Evolutionary conservation across 2,113 vertebrate species (phyloP).

Genomic region (Siphamia tubifer): DNA sequence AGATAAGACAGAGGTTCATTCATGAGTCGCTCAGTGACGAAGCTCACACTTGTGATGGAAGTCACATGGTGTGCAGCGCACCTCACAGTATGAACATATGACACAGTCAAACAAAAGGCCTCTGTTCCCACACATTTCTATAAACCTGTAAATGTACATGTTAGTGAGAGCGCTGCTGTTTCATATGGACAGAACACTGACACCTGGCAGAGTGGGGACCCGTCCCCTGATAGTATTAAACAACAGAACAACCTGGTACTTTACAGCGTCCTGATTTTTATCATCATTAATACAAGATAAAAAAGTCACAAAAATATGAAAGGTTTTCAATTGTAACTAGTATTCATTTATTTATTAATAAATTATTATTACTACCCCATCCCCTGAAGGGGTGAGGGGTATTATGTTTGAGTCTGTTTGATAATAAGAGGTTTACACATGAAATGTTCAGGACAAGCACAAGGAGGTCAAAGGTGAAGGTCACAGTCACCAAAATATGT

Average conservation of each 20-base stretch:
- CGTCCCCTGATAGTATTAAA: not conserved
- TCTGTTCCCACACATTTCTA: slow-evolving; percentile 17
- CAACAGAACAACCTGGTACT: not conserved
- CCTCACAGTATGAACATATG: slow-evolving; percentile 56
- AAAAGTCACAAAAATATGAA: not conserved
- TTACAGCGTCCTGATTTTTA: slow-evolving; percentile 20
- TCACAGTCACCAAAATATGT: too few relatives aligned
- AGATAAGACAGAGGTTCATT: slow-evolving; percentile 37
- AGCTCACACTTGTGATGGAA: slow-evolving; percentile 56
- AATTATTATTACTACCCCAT: too few relatives aligned
- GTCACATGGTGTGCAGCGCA: slow-evolving; percentile 57
- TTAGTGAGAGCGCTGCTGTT: not conserved
- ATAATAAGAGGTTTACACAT: too few relatives aligned
- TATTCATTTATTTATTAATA: too few relatives aligned
- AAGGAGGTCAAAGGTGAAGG: too few relatives aligned
- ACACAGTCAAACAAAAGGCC: slow-evolving; percentile 45
- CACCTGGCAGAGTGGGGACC: not conserved
- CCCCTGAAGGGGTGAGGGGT: too few relatives aligned
- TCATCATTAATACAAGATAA: slow-evolving; percentile 13
- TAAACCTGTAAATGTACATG: slow-evolving; percentile 17
- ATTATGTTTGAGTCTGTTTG: too few relatives aligned
- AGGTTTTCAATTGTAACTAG: too few relatives aligned
- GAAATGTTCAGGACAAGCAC: too few relatives aligned
- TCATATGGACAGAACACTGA: not conserved
- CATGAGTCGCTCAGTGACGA: slow-evolving; percentile 23